A percentile compares a stretch with the other conserved stretches of the same genome.
Conservation (phyloP, 2,113 vertebrate genomes). For the Archocentrus centrarchus region DNA sequence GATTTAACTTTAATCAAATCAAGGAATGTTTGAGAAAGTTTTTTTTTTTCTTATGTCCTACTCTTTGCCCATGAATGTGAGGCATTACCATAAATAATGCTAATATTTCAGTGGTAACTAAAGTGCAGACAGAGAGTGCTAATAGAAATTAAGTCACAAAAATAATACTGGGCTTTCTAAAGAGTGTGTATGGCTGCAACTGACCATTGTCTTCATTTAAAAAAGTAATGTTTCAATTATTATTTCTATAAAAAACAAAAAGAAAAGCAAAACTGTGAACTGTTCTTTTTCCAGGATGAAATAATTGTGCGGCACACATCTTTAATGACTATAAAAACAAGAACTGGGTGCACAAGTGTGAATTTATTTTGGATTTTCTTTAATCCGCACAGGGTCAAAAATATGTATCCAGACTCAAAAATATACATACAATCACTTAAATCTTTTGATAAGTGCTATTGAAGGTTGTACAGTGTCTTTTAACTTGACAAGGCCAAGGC, state of each 20-base stretch:
- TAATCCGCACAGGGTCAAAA: not conserved
- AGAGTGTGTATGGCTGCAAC: not conserved
- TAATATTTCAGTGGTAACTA: not conserved
- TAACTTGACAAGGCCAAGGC: no score
- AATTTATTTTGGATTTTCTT: not conserved
- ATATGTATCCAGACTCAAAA: not conserved
- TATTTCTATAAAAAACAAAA: not conserved
- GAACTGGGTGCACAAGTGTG: not conserved
- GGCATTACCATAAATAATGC: slow-evolving; percentile 17
- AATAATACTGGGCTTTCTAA: not conserved
- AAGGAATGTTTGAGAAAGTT: not conserved
- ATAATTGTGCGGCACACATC: not conserved
- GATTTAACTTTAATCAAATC: slow-evolving; percentile 20
- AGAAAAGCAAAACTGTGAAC: not conserved
- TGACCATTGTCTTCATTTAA: not conserved
- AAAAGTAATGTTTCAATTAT: not conserved
- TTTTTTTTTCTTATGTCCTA: not conserved
- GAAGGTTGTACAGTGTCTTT: not conserved
- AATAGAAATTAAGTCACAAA: not conserved
- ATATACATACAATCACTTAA: not conserved
- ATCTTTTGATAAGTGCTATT: not conserved
- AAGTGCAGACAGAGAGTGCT: not conserved
- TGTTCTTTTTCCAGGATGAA: not conserved
- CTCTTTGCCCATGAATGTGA: not conserved
- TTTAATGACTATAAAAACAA: not conserved